phyloP scores from a whole-genome alignment of 2,888 invertebrate species.

The Mallateleia sp. region DNA sequence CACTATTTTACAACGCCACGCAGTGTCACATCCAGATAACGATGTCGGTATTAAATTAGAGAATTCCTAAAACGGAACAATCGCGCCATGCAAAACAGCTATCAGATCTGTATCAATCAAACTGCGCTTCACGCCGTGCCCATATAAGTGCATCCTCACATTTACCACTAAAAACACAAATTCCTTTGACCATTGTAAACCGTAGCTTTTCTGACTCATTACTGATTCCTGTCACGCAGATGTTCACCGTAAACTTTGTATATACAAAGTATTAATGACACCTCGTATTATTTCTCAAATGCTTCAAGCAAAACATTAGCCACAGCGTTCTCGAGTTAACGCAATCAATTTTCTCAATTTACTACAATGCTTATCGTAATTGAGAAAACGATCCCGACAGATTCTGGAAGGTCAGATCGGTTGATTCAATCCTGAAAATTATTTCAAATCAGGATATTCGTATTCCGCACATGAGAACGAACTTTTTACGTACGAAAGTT shows the following conservation, averaged over 20 bases:
- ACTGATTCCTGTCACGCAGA: constrained; percentile 39
- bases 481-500: constrained; percentile 2
- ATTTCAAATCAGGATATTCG: constrained; percentile 27
- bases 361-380: constrained; percentile 3
- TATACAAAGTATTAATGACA: background rate
- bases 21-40: constrained; percentile 44
- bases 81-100: constrained; percentile 23
- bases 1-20: constrained; percentile 31
- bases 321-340: background rate
- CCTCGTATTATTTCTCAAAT: background rate
- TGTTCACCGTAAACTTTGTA: background rate
- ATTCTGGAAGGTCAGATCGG: constrained; percentile 39
- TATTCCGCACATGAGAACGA: constrained; percentile 1
- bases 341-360: background rate
- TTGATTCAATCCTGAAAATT: constrained; percentile 8
- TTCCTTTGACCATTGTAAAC: constrained; percentile 17
- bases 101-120: constrained; percentile 50
- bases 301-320: background rate
- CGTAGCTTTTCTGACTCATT: constrained; percentile 44
- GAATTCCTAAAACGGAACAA: constrained; percentile 35
- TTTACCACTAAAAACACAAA: background rate
- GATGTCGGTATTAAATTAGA: constrained; percentile 38
- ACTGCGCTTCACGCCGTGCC: constrained; percentile 42
- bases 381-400: constrained; percentile 1
- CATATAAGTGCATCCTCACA: constrained; percentile 15